A percentile compares a stretch with the other conserved stretches of the same genome.
Conservation (phyloP, 2,888 invertebrate species). For the Caenorhabditis sulstoni region DNA sequence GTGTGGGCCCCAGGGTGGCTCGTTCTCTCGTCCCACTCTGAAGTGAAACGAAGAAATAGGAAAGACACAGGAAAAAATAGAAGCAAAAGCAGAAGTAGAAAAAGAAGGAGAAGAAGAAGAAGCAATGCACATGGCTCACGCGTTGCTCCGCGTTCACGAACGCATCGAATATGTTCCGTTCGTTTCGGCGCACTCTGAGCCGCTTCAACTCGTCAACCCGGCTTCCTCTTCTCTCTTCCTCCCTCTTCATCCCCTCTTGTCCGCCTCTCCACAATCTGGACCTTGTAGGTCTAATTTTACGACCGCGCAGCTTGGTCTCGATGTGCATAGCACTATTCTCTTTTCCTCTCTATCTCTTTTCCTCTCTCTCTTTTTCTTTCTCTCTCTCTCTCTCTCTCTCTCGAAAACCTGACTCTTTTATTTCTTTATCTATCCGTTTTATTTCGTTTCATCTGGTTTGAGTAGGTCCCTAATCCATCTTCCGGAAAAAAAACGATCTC, state of each 20-base stretch:
- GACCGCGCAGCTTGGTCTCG: conserved; percentile 11
- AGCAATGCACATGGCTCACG: conserved; percentile 36
- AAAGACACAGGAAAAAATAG: conserved; percentile 43
- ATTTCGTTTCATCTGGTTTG: too few species aligned
- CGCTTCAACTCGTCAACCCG: not conserved
- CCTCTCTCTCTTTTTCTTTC: not conserved
- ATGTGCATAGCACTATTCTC: conserved; percentile 13
- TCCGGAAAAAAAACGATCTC: too few species aligned
- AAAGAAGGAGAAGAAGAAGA: conserved; percentile 9
- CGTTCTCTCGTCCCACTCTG: conserved; percentile 37
- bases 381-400: not conserved
- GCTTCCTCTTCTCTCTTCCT: conserved; percentile 19
- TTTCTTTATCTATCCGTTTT: not conserved
- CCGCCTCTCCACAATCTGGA: conserved; percentile 10
- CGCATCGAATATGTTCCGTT: conserved; percentile 19
- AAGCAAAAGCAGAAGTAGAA: not conserved
- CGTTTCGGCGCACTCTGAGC: conserved; percentile 31
- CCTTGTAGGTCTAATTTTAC: conserved; percentile 26
- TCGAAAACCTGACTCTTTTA: not conserved
- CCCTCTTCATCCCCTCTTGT: not conserved
- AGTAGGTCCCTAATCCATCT: too few species aligned
- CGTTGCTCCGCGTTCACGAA: conserved; percentile 23
- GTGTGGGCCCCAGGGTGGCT: conserved; percentile 50
- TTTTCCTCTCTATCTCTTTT: conserved; percentile 1
- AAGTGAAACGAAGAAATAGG: conserved; percentile 49